Base-by-base conservation (phyloP, 2,888 invertebrate species). In the Cephus pygmeus region DNA sequence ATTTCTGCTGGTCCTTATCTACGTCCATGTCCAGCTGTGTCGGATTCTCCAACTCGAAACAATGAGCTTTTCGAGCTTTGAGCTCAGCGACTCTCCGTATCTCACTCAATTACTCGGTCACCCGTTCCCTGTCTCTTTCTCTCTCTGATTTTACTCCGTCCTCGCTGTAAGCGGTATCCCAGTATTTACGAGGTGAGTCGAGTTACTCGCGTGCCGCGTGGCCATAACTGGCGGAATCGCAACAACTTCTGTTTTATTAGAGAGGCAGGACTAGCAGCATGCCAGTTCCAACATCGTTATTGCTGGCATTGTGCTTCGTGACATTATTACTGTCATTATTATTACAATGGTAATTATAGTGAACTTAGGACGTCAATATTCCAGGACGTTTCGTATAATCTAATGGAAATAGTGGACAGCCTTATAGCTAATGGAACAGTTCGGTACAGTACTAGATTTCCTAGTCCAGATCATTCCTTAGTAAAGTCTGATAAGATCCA, bases 171-270 rank as follows among this genome's bases (percentile, higher is more conserved):
- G 79, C 75, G 75, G 80, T 77, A 81, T 81, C 77, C 77, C 15
- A 82, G 83, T 87, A 87, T 87, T 88, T 87, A 88, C 85, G 85
- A 85, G 83, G 83, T 83, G 82, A 84, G 83, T 85, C 84, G 81
- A 83, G 85, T 83, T 85, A 82, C 83, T 89, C 83, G 89, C 89
- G 88, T 89, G 89, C 78, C 79, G 78, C 74, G 73, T 78, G 79
- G 84, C 85, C 82, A 85, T 89, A 88, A 89, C 83, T 85, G 82
- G 80, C 79, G 84, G 83, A 88, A 86, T 87, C 85, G 87, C 87
- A 88, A 86, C 86, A 88, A 88, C 87, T 88, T 87, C 85, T 88
- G 86, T 85, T 87, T 87, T 87, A 87, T 88, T 87, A 88, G 86
- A 83, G 81, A 82, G 83, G 81, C 85, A 83, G 84, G 81, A 82